Percentiles rank a stretch among this genome's conserved stretches.
These are phyloP conservation scores for Ascaphus truei DNA, from an alignment of 2,113 vertebrate species.

Conservation along the genomic window DNA sequence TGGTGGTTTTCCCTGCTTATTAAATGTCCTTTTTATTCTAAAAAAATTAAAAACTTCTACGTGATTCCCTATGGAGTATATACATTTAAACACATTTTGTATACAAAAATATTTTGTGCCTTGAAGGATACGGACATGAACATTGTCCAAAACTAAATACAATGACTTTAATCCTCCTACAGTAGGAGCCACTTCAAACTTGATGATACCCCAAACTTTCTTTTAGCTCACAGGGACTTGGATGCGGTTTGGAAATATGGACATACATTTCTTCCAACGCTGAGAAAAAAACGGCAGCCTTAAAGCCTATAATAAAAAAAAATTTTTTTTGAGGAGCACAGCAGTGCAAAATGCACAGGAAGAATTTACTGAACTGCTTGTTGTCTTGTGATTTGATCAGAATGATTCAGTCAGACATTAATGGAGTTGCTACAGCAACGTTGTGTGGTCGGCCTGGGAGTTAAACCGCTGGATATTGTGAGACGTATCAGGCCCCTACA, in stretches of 20 bases:
- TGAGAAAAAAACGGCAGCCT: background rate
- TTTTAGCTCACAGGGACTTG: too few relatives aligned
- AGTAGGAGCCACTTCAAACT: too few relatives aligned
- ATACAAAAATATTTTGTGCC: too few relatives aligned
- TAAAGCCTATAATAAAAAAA: background rate
- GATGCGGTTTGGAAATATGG: background rate
- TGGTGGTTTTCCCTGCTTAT: too few relatives aligned
- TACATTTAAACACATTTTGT: too few relatives aligned
- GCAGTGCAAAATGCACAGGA: constrained; percentile 34
- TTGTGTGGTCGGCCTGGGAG: constrained; percentile 37
- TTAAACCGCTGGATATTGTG: background rate
- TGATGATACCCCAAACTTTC: too few relatives aligned
- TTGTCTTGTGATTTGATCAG: constrained; percentile 58
- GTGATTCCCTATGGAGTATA: too few relatives aligned
- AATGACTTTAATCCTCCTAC: too few relatives aligned
- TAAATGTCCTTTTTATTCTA: too few relatives aligned
- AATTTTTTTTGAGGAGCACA: constrained; percentile 43
- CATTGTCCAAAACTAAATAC: too few relatives aligned
- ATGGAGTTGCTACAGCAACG: constrained; percentile 59
- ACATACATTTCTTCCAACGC: background rate
- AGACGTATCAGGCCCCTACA: constrained; percentile 9
- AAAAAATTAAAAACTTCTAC: too few relatives aligned
- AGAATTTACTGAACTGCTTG: constrained; percentile 46
- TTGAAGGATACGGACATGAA: too few relatives aligned
- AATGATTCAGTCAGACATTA: constrained; percentile 43